Evolutionary conservation across 2,113 vertebrate genomes (phyloP).

Genomic region (Pluvialis apricaria): DNA sequence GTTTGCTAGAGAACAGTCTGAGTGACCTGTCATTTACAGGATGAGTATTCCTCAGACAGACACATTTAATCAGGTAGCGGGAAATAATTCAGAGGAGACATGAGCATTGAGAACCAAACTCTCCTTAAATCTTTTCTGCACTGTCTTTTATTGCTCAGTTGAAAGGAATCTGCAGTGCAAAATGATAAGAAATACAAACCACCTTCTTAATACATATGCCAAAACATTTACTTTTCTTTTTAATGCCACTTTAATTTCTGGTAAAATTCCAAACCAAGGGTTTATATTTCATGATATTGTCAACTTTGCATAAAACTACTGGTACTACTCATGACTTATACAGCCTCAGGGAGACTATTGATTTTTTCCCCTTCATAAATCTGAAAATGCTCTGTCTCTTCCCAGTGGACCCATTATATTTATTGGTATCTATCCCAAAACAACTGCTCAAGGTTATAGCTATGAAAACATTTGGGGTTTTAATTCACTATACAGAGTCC

Average conservation of each 20-base stretch:
- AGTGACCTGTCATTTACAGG: slow-evolving; percentile 4
- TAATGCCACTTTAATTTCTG: slow-evolving; percentile 70
- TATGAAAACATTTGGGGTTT: slow-evolving; percentile 72
- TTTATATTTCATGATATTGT: slow-evolving; percentile 77
- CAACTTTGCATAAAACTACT: slow-evolving; percentile 75
- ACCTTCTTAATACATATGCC: slow-evolving; percentile 33
- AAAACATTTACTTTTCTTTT: slow-evolving; percentile 59
- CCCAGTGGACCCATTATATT: slow-evolving; percentile 80
- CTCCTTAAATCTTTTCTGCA: background rate
- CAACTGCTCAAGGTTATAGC: slow-evolving; percentile 80
- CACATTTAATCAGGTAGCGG: slow-evolving; percentile 26
- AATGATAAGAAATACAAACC: slow-evolving; percentile 48
- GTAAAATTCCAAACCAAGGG: slow-evolving; percentile 63
- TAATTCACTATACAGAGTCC: slow-evolving; percentile 13
- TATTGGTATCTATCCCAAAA: slow-evolving; percentile 84
- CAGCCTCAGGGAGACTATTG: slow-evolving; percentile 72
- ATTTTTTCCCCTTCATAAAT: slow-evolving; percentile 83
- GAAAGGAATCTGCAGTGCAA: slow-evolving; percentile 52
- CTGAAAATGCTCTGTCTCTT: slow-evolving; percentile 74
- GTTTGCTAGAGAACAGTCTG: slow-evolving; percentile 19
- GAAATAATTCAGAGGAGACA: slow-evolving; percentile 39
- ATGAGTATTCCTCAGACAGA: slow-evolving; percentile 36
- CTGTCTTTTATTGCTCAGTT: slow-evolving; percentile 32
- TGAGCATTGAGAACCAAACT: slow-evolving; percentile 11
- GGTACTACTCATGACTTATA: slow-evolving; percentile 75